Evolutionary conservation across 2,888 invertebrate species (phyloP).

Genomic region (Yponomeuta cagnagella): DNA sequence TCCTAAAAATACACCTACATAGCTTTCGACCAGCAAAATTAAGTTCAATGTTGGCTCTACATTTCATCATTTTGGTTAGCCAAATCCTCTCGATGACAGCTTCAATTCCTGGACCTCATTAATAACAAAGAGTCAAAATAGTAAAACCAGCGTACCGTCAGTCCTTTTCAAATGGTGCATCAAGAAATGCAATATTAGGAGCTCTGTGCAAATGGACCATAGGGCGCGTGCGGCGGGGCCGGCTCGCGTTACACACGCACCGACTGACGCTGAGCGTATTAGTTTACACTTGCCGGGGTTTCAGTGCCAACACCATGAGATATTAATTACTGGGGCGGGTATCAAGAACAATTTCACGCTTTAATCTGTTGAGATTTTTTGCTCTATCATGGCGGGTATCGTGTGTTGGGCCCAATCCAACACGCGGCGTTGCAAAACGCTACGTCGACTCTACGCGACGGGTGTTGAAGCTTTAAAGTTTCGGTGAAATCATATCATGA

Average conservation of each 20-base stretch:
- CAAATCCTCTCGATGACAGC: conserved; percentile 11
- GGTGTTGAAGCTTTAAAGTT: no score
- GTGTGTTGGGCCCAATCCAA: not conserved
- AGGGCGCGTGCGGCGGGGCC: conserved; percentile 57
- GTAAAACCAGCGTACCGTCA: not conserved
- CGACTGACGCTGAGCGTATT: conserved; percentile 26
- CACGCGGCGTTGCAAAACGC: no score
- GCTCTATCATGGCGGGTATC: not conserved
- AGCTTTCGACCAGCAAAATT: no score
- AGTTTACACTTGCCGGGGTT: conserved; percentile 24
- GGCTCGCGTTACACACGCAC: conserved; percentile 46
- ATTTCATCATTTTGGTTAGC: not conserved
- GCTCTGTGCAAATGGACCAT: conserved; percentile 67
- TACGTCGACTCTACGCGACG: no score
- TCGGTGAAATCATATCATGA: no score
- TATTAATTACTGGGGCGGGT: conserved; percentile 66
- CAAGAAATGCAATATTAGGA: conserved; percentile 57
- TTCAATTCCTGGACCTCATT: conserved; percentile 6
- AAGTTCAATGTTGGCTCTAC: not conserved
- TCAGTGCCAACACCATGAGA: conserved; percentile 55
- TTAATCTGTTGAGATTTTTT: conserved; percentile 29
- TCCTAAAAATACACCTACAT: not conserved
- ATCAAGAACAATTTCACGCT: conserved; percentile 58
- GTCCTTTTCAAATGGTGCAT: conserved; percentile 68
- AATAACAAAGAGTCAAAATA: conserved; percentile 2